A percentile compares a stretch with the other conserved stretches of the same genome.
phyloP scores from a whole-genome alignment of 2,797 vertebrate species.

The Ptychadena robeensis region DNA sequence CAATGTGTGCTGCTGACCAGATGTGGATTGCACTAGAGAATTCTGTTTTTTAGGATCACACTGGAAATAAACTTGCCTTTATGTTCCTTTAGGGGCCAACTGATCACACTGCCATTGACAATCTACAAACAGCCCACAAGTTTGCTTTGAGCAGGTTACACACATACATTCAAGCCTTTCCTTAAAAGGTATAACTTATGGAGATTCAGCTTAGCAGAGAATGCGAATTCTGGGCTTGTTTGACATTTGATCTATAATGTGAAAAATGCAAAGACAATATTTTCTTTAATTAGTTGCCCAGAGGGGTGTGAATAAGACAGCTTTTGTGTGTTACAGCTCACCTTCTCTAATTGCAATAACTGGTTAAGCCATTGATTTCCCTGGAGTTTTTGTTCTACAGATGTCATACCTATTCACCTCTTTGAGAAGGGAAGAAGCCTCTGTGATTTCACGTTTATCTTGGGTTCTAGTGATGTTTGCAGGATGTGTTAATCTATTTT shows the following conservation, averaged over 20 bases:
- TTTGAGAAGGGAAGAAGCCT: slow-evolving; percentile 8
- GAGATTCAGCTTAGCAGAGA: background rate
- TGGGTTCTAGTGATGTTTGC: background rate
- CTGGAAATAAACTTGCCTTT: too few relatives aligned
- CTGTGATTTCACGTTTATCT: background rate
- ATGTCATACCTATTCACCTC: slow-evolving; percentile 13
- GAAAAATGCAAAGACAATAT: slow-evolving; percentile 28
- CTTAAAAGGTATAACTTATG: background rate
- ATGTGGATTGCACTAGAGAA: background rate
- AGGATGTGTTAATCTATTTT: slow-evolving; percentile 51
- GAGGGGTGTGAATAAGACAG: slow-evolving; percentile 7
- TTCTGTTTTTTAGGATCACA: background rate
- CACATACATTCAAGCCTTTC: background rate
- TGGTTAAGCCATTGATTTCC: slow-evolving; percentile 31
- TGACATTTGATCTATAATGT: slow-evolving; percentile 35
- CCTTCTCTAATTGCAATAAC: slow-evolving; percentile 22
- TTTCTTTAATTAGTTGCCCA: slow-evolving; percentile 29
- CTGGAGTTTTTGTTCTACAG: background rate
- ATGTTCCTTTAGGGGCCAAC: background rate
- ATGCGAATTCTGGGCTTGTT: slow-evolving; percentile 14
- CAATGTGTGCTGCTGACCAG: too few relatives aligned
- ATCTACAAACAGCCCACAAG: background rate
- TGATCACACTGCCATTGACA: background rate
- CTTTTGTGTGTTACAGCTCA: background rate
- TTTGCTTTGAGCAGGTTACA: background rate